These are phyloP conservation scores for Campoletis raptor DNA, from an alignment of 2,888 invertebrate genomes.

Conservation along the genomic window DNA sequence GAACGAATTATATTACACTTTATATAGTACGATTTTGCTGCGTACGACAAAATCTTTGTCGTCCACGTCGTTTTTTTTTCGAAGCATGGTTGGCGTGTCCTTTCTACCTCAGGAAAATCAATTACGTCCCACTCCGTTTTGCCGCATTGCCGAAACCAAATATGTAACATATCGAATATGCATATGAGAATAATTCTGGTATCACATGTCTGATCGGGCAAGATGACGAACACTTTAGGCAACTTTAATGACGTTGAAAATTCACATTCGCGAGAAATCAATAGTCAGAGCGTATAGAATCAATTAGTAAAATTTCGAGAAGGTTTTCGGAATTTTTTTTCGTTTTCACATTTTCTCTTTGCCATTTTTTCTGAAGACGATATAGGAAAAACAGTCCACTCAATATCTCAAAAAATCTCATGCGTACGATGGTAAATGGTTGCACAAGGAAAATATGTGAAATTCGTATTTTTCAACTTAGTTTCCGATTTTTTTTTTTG, in stretches of 20 bases:
- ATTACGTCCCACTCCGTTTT: slow-evolving; percentile 34
- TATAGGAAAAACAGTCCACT: too few relatives aligned
- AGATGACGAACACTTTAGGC: background rate
- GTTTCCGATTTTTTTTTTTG: too few relatives aligned
- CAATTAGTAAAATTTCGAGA: background rate
- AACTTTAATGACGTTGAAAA: background rate
- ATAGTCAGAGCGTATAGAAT: background rate
- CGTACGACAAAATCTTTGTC: slow-evolving; percentile 1
- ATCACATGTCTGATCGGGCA: background rate
- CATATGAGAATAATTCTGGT: background rate
- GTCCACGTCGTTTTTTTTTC: slow-evolving; percentile 1
- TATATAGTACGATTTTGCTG: background rate
- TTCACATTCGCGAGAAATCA: background rate
- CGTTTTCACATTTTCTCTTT: too few relatives aligned
- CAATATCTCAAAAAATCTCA: too few relatives aligned
- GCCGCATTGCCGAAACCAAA: slow-evolving; percentile 41
- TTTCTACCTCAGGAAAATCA: slow-evolving; percentile 36
- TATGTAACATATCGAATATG: background rate
- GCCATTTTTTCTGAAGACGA: too few relatives aligned
- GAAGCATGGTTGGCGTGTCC: slow-evolving; percentile 22
- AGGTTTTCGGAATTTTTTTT: too few relatives aligned
- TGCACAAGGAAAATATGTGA: too few relatives aligned
- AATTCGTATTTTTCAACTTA: too few relatives aligned
- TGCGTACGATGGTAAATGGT: too few relatives aligned
- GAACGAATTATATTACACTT: background rate